phyloP scores from a whole-genome alignment of 2,797 vertebrate species.

The Enteromius viviparus region DNA sequence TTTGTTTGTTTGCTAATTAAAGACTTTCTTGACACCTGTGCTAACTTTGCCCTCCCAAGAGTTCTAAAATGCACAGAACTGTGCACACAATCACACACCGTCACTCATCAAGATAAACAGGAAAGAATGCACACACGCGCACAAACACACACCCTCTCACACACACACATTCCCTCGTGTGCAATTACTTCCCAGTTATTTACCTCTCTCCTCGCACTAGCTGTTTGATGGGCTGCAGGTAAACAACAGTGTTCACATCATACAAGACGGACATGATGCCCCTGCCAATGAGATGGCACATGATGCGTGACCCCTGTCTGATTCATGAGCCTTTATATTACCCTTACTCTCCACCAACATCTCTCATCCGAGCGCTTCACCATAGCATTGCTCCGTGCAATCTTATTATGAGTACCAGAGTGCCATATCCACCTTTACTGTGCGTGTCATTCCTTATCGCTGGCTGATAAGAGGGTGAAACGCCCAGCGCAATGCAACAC shows the following conservation, averaged over 20 bases:
- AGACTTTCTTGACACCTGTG: constrained; percentile 76
- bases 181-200: constrained; percentile 79
- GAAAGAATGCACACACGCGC: constrained; percentile 41
- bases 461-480: constrained; percentile 31
- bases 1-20: constrained; percentile 80
- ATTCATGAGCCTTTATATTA: constrained; percentile 25
- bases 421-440: constrained; percentile 25
- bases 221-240: constrained; percentile 69
- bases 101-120: constrained; percentile 60
- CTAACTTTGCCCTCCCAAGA: constrained; percentile 64
- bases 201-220: constrained; percentile 67
- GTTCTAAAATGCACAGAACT: constrained; percentile 65
- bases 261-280: constrained; percentile 35
- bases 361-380: constrained; percentile 12
- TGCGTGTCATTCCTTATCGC: constrained; percentile 26
- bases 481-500: background rate
- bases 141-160: constrained; percentile 10
- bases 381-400: constrained; percentile 23
- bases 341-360: constrained; percentile 11
- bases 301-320: constrained; percentile 47
- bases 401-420: constrained; percentile 38
- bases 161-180: constrained; percentile 71
- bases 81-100: constrained; percentile 67
- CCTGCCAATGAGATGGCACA: constrained; percentile 37
- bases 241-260: constrained; percentile 66